Conservation (phyloP, 2,113 vertebrate species). For the Rhodinocichla rosea region DNA sequence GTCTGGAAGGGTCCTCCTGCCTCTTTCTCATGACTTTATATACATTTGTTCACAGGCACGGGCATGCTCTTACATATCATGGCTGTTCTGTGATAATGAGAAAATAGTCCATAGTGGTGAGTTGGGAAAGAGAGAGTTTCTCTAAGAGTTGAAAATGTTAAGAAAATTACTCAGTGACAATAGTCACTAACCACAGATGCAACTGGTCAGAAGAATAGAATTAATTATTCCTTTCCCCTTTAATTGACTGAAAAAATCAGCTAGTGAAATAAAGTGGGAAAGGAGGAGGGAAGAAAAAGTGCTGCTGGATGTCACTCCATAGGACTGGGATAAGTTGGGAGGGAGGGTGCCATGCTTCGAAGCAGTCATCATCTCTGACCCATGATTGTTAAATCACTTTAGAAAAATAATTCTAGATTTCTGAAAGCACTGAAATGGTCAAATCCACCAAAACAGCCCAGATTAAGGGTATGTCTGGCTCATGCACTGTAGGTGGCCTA, state of each 20-base stretch:
- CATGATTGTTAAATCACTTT: background rate
- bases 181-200: background rate
- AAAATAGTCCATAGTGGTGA: background rate
- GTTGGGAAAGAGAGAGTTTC: background rate
- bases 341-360: background rate
- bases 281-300: background rate
- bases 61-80: background rate
- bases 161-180: background rate
- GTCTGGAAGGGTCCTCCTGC: background rate
- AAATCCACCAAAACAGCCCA: background rate
- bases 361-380: background rate
- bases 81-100: background rate
- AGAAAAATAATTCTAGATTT: background rate
- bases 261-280: background rate
- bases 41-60: accelerated
- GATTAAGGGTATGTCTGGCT: background rate
- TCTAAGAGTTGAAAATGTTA: background rate
- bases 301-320: background rate
- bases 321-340: background rate
- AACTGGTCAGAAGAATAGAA: background rate
- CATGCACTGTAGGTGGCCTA: background rate
- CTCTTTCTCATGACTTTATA: background rate
- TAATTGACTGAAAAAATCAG: background rate
- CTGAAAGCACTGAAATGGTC: background rate
- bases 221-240: background rate